Percentiles rank a stretch among this genome's conserved stretches.
phyloP scores from a whole-genome alignment of 2,797 vertebrate species.

The Naso thynnoides region DNA sequence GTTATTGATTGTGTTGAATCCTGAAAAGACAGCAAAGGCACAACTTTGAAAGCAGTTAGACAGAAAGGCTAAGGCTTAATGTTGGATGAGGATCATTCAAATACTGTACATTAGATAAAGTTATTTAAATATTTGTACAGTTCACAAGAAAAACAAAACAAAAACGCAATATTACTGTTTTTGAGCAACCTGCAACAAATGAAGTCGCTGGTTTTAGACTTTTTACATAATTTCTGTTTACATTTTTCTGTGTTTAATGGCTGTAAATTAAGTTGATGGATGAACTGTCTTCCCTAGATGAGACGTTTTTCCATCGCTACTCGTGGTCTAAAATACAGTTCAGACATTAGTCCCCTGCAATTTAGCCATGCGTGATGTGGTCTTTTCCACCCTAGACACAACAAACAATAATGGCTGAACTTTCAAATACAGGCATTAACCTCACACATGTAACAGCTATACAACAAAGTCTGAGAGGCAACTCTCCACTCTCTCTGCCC shows the following conservation, averaged over 20 bases:
- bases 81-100: constrained; percentile 65
- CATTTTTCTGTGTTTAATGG: constrained; percentile 50
- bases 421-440: constrained; percentile 67
- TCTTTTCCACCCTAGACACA: constrained; percentile 59
- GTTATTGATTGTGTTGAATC: constrained; percentile 76
- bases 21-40: constrained; percentile 59
- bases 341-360: constrained; percentile 53
- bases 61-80: constrained; percentile 56
- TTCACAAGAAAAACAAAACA: constrained; percentile 72
- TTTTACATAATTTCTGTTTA: constrained; percentile 53
- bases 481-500: constrained; percentile 46
- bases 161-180: constrained; percentile 51
- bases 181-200: constrained; percentile 47
- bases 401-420: constrained; percentile 65
- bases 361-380: constrained; percentile 52
- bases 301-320: constrained; percentile 54
- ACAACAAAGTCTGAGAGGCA: constrained; percentile 53
- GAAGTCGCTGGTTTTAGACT: constrained; percentile 24
- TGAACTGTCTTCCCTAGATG: constrained; percentile 51
- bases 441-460: constrained; percentile 61
- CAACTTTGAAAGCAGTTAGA: constrained; percentile 54
- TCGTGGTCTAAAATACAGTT: constrained; percentile 57
- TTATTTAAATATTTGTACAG: constrained; percentile 83
- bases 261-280: constrained; percentile 57
- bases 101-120: constrained; percentile 67